phyloP scores from a whole-genome alignment of 2,113 vertebrate species.

The Hyaena hyaena region DNA sequence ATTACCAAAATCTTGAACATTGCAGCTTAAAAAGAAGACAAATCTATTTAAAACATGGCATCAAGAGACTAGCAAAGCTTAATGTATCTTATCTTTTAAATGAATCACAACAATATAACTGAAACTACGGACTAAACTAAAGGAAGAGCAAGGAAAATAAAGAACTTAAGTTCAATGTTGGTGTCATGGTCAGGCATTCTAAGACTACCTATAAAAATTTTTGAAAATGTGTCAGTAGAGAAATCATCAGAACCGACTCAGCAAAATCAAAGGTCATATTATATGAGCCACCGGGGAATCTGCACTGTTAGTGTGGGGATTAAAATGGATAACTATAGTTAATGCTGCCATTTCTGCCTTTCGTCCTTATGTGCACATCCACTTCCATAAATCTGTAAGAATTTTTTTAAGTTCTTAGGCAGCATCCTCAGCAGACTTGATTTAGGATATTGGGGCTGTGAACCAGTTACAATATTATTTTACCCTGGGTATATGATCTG shows the following conservation, averaged over 20 bases:
- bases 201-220: neutral
- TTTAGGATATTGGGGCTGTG: neutral
- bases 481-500: neutral
- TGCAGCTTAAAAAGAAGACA: neutral
- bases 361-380: neutral
- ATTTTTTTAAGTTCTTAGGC: neutral
- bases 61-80: neutral
- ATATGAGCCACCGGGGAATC: neutral
- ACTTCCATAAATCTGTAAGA: neutral
- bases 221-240: neutral
- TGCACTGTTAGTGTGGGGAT: neutral
- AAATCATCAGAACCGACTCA: neutral
- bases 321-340: neutral
- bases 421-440: neutral
- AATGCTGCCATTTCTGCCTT: neutral
- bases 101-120: neutral
- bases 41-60: neutral
- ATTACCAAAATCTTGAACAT: constrained; percentile 15
- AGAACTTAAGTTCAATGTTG: neutral
- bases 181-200: neutral
- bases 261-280: neutral
- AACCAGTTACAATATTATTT: neutral
- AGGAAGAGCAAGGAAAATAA: neutral
- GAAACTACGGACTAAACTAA: neutral
- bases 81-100: neutral